Conservation (phyloP, 2,888 invertebrate genomes). For the Oxytorus armatus region DNA sequence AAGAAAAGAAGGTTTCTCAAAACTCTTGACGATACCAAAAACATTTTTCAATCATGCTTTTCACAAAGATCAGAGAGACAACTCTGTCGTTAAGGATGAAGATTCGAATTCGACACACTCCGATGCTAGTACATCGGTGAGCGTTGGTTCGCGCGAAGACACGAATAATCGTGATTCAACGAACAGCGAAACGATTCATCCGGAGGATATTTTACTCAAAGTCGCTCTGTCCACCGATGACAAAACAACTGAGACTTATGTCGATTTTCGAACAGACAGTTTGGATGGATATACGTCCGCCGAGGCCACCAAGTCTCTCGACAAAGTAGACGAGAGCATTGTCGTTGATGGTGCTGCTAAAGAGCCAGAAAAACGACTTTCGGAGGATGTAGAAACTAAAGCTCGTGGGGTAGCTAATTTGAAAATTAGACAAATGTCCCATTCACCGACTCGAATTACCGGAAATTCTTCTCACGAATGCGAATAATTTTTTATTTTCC, state of each 20-base stretch:
- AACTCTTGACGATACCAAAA: slow-evolving; percentile 80
- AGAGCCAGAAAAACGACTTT: not conserved
- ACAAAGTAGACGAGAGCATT: slow-evolving; percentile 1
- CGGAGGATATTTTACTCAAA: slow-evolving; percentile 54
- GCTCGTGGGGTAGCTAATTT: slow-evolving; percentile 25
- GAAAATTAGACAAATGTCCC: slow-evolving; percentile 73
- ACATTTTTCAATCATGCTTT: slow-evolving; percentile 81
- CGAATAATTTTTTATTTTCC: slow-evolving; percentile 36
- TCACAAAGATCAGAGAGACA: slow-evolving; percentile 74
- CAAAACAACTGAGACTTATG: slow-evolving; percentile 46
- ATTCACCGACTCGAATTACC: slow-evolving; percentile 69
- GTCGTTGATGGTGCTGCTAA: not conserved
- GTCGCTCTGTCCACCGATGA: slow-evolving; percentile 38
- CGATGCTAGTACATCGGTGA: slow-evolving; percentile 73
- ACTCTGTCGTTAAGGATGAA: slow-evolving; percentile 60
- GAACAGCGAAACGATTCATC: slow-evolving; percentile 36
- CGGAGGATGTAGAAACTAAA: not conserved
- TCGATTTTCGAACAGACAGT: slow-evolving; percentile 56
- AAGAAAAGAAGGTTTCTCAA: slow-evolving; percentile 78
- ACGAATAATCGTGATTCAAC: slow-evolving; percentile 18
- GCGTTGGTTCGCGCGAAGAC: slow-evolving; percentile 72
- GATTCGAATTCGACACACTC: slow-evolving; percentile 68
- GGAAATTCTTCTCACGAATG: slow-evolving; percentile 52
- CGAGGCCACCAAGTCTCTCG: too few species aligned
- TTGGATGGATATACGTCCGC: too few species aligned